A percentile compares a stretch with the other conserved stretches of the same genome.
phyloP scores from a whole-genome alignment of 1,140 invertebrate species.

The Eciton burchellii region DNA sequence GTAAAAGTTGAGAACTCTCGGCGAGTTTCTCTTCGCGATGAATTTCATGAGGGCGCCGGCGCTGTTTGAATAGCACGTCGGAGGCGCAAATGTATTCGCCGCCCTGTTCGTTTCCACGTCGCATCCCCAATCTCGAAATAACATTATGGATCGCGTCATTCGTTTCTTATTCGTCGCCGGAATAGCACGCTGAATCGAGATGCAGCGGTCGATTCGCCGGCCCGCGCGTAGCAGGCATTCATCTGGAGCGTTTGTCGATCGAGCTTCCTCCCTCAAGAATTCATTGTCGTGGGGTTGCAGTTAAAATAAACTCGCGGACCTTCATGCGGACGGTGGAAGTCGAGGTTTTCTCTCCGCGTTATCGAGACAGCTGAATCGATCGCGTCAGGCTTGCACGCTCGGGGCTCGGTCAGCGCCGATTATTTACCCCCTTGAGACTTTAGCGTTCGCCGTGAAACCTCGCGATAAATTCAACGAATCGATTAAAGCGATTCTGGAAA shows the following conservation, averaged over 20 bases:
- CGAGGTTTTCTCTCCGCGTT: neutral
- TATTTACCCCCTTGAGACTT: neutral
- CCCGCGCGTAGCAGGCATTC: conserved; percentile 44
- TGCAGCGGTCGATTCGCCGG: conserved; percentile 40
- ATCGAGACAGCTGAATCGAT: neutral
- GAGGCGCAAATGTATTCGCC: conserved; percentile 45
- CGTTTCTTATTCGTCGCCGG: conserved; percentile 50
- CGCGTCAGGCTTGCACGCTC: neutral
- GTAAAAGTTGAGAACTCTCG: conserved; percentile 1
- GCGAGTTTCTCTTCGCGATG: conserved; percentile 2
- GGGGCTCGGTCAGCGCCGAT: neutral
- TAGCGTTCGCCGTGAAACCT: neutral
- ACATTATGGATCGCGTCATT: conserved; percentile 59
- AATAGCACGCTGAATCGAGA: conserved; percentile 46
- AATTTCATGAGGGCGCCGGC: conserved; percentile 34
- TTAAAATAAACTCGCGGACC: conserved; percentile 49
- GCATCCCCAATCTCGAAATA: conserved; percentile 56
- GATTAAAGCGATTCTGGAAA: neutral
- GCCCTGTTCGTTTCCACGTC: conserved; percentile 35
- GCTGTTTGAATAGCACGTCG: conserved; percentile 39
- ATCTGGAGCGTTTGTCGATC: conserved; percentile 52
- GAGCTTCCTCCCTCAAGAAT: conserved; percentile 45
- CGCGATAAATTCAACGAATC: conserved; percentile 12
- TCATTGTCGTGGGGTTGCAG: conserved; percentile 29
- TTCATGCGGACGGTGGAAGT: conserved; percentile 17